Conservation (phyloP, 2,113 vertebrate species). For the Panthera leo region DNA sequence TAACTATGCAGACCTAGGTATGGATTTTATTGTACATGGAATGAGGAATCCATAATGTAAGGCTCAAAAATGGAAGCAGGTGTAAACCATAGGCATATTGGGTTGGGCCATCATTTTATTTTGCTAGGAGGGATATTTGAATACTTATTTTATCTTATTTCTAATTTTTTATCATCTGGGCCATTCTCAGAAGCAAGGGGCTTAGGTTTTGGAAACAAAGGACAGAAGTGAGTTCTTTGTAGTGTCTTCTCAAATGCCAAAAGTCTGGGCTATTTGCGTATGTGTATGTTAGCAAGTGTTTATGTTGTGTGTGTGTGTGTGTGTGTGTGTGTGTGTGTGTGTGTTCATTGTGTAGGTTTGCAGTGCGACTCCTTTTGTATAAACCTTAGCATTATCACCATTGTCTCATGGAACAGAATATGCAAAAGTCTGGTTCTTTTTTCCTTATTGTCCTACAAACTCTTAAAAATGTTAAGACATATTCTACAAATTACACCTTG, state of each 20-base stretch:
- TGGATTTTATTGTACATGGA: slow-evolving; percentile 76
- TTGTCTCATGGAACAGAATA: neutral
- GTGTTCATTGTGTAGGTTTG: neutral
- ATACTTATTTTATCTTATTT: neutral
- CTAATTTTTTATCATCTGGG: neutral
- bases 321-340: neutral
- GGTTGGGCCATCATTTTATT: neutral
- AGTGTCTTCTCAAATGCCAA: neutral
- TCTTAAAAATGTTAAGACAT: neutral
- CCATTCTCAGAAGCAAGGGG: neutral
- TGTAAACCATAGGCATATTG: neutral
- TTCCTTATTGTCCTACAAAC: neutral
- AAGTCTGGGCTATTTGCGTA: neutral
- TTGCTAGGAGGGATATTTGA: slow-evolving; percentile 23
- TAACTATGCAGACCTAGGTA: slow-evolving; percentile 99
- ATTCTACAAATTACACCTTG: neutral
- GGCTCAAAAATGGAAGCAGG: neutral
- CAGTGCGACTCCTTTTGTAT: neutral
- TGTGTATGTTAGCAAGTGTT: neutral
- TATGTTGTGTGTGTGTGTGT: neutral
- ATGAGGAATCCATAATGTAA: slow-evolving; percentile 35
- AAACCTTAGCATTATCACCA: neutral
- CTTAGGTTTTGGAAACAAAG: neutral
- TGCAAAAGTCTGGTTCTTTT: neutral
- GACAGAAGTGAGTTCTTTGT: neutral